These are phyloP conservation scores for Aradophagus sp. DNA, from an alignment of 1,140 invertebrate genomes.

Conservation along the genomic window DNA sequence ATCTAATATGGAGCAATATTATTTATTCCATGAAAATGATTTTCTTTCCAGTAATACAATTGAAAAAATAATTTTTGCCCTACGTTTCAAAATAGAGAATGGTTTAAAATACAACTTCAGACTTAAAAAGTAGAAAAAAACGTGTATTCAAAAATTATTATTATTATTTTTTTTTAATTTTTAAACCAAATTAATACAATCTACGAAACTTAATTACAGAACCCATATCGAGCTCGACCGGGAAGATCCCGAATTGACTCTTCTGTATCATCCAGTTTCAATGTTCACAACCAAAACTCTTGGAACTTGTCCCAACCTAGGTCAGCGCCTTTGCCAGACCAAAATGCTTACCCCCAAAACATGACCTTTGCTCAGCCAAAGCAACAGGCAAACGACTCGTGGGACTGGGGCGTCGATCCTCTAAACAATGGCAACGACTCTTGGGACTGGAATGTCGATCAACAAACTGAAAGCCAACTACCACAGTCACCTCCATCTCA, in stretches of 20 bases:
- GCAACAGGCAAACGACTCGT: conserved; percentile 62
- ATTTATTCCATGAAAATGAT: too few species aligned
- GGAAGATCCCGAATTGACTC: conserved; percentile 64
- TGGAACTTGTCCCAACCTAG: conserved; percentile 60
- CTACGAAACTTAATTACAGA: conserved; percentile 81
- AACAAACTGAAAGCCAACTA: conserved; percentile 57
- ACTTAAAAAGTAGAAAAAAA: too few species aligned
- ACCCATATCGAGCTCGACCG: conserved; percentile 69
- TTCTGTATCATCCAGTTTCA: conserved; percentile 58
- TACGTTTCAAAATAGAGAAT: too few species aligned
- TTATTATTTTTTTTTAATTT: too few species aligned
- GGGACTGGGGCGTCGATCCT: conserved; percentile 66
- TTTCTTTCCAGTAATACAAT: too few species aligned
- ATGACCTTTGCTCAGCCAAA: conserved; percentile 59
- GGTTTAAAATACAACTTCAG: too few species aligned
- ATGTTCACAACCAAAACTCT: conserved; percentile 65
- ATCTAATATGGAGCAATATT: too few species aligned
- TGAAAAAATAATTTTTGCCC: too few species aligned
- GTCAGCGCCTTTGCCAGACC: conserved; percentile 39
- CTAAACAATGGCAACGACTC: conserved; percentile 68
- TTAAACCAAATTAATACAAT: too few species aligned
- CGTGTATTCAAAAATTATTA: too few species aligned
- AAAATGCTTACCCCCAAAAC: conserved; percentile 49
- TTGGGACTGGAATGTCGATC: conserved; percentile 72
- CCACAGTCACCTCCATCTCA: neutral